These are phyloP conservation scores for Halyomorpha halys DNA, from an alignment of 1,140 invertebrate species.

Conservation along the genomic window DNA sequence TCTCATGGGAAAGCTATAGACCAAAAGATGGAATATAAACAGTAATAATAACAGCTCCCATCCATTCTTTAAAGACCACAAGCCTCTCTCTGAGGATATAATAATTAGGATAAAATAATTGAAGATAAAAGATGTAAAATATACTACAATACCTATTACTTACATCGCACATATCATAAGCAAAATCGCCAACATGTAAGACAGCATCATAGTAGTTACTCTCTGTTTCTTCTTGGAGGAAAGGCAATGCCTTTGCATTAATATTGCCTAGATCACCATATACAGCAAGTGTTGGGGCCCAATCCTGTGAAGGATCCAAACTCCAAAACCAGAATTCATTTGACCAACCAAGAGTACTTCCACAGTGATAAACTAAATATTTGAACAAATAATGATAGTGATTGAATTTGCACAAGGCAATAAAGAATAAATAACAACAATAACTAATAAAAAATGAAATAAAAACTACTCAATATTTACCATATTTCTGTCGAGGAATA, in stretches of 20 bases:
- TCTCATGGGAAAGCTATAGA: too few relatives aligned
- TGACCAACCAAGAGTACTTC: constrained; percentile 69
- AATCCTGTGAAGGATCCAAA: constrained; percentile 46
- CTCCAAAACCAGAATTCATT: constrained; percentile 63
- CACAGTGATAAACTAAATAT: constrained; percentile 64
- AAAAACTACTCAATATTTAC: constrained; percentile 37
- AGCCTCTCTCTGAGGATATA: too few relatives aligned
- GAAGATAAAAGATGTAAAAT: too few relatives aligned
- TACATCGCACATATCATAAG: constrained; percentile 83
- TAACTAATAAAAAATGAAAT: background rate
- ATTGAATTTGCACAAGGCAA: too few relatives aligned
- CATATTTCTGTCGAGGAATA: constrained; percentile 48
- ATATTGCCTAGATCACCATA: constrained; percentile 87
- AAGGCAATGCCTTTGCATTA: constrained; percentile 70
- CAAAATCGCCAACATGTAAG: constrained; percentile 90
- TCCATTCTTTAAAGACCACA: too few relatives aligned
- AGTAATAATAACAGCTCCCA: too few relatives aligned
- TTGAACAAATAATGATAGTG: too few relatives aligned
- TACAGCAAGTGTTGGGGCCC: constrained; percentile 70
- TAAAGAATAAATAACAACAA: too few relatives aligned
- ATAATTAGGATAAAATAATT: too few relatives aligned
- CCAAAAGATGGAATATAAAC: too few relatives aligned
- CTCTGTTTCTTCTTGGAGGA: constrained; percentile 71
- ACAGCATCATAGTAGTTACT: constrained; percentile 69
- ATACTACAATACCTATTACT: too few relatives aligned